Evolutionary conservation across 2,113 vertebrate species (phyloP), one percentile per base, ranked within the genome.

Genomic region (Cromileptes altivelis): DNA sequence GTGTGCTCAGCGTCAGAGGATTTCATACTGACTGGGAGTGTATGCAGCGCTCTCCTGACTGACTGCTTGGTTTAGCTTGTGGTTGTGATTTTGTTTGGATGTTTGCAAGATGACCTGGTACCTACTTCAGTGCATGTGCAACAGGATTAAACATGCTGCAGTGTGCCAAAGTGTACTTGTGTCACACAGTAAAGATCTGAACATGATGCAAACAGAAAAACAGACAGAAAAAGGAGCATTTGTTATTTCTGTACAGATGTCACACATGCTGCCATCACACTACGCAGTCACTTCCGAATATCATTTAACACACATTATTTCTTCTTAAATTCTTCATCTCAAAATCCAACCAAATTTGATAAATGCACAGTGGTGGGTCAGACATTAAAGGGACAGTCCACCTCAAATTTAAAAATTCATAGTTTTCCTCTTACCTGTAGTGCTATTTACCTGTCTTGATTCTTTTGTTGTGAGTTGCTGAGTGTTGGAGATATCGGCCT

Each of bases 1-100:
- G 88, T 86, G 89, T 89, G 86, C 81, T 88, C 37, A 19, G 23
- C 40, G 78, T 80, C 55, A 57, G 30, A 78, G 65, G 23, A 53
- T 37, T 56, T 50, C 49, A 81, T 56, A 13, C 21, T 5, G 52
- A 2, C 62, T 70, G 70, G 13, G 77, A 50, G 47, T 77, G 55
- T 52, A 3, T 56, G 79, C 68, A 73, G 25, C 4, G 0, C 63
- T 68, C 33, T 64, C 45, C 37, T 27, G 42, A 62, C 68, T 67
- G 67, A 49, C 37, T 47, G 3, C 58, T 62, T 11, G 40, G 49
- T 71, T 73, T 72, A 40, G 30, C 60, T 87, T 78, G 82, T 80
- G 71, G 75, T 69, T 62, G 30, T 7, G 45, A 75, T 68, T 71
- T 81, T 85, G 55, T 62, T 53, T 76, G 67, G 61, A 64, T 75